A percentile compares a stretch with the other conserved stretches of the same genome.
These are phyloP conservation scores for Triplophysa tibetana DNA, from an alignment of 2,113 vertebrate species.

Conservation along the genomic window DNA sequence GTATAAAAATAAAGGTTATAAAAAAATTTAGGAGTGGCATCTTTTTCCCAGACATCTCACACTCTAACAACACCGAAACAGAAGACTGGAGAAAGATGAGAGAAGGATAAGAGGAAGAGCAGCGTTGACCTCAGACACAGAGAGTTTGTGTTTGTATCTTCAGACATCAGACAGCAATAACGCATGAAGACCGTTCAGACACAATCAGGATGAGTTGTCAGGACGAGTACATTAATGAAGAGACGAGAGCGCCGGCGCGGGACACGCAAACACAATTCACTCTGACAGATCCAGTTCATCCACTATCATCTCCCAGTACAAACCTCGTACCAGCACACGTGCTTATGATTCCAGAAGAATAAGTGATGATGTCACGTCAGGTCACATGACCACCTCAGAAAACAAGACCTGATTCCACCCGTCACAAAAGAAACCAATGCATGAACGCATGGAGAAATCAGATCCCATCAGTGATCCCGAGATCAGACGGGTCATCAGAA, in stretches of 20 bases:
- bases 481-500: too few species aligned
- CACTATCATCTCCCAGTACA: constrained; percentile 88
- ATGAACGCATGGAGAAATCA: too few species aligned
- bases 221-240: constrained; percentile 93
- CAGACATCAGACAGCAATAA: constrained; percentile 95
- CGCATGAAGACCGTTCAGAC: constrained; percentile 96
- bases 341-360: constrained; percentile 87
- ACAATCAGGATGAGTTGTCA: constrained; percentile 99
- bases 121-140: too few species aligned
- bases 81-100: too few species aligned
- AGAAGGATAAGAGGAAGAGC: too few species aligned
- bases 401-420: too few species aligned
- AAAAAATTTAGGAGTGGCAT: too few species aligned
- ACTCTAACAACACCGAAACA: too few species aligned
- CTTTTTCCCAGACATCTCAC: too few species aligned
- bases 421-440: too few species aligned
- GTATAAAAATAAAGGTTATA: too few species aligned
- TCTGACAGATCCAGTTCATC: constrained; percentile 97
- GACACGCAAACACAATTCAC: constrained; percentile 83
- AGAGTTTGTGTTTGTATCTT: constrained; percentile 21
- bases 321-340: constrained; percentile 89
- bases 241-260: constrained; percentile 83
- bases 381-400: constrained; percentile 65
- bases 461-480: too few species aligned
- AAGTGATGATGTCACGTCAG: constrained; percentile 81